phyloP scores from a whole-genome alignment of 1,140 invertebrate genomes.

The Pissodes strobi region DNA sequence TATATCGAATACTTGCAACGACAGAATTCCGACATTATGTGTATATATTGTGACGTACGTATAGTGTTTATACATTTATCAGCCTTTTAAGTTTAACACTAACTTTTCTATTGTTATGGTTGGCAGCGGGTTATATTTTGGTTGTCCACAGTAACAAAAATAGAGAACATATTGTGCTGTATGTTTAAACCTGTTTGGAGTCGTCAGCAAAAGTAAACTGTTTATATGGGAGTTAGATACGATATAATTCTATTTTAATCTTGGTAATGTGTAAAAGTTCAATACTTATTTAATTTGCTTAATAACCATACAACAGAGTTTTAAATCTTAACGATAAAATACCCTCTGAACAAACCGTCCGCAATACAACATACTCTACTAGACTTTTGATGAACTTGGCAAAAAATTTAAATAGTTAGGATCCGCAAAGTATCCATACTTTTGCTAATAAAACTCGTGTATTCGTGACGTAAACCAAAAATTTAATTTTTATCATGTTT shows the following conservation, averaged over 20 bases:
- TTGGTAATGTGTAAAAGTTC: not conserved
- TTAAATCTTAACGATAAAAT: too few relatives aligned
- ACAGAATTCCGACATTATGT: too few relatives aligned
- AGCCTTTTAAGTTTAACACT: not conserved
- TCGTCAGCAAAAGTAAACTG: too few relatives aligned
- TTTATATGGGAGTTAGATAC: not conserved
- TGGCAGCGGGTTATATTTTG: not conserved
- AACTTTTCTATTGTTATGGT: constrained; percentile 2
- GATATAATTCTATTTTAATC: not conserved
- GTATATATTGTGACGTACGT: constrained; percentile 4
- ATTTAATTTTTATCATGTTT: too few relatives aligned
- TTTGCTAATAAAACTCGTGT: too few relatives aligned
- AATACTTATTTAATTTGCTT: not conserved
- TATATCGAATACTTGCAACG: too few relatives aligned
- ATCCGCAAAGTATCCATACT: not conserved
- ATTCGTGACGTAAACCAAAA: too few relatives aligned
- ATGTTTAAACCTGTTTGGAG: too few relatives aligned
- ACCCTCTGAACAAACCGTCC: too few relatives aligned
- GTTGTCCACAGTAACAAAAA: not conserved
- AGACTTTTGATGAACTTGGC: not conserved
- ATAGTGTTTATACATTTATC: constrained; percentile 10
- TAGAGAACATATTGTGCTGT: too few relatives aligned
- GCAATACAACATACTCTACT: not conserved
- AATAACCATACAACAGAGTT: too few relatives aligned
- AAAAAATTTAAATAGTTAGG: not conserved